Evolutionary conservation across 2,113 vertebrate species (phyloP).

Genomic region (Paradoxurus hermaphroditus): DNA sequence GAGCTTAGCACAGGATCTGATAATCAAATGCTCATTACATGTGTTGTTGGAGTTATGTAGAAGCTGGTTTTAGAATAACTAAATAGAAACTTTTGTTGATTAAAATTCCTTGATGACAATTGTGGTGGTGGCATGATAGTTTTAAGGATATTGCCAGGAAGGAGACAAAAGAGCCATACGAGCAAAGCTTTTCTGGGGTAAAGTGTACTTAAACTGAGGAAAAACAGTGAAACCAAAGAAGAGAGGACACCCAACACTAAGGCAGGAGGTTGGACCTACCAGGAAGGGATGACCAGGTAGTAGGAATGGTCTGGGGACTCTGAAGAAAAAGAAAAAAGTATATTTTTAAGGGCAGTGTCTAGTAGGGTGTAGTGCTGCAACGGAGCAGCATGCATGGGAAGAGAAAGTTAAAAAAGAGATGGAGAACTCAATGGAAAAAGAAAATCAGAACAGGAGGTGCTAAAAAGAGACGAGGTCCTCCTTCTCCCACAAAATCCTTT

Average conservation of each 20-base stretch:
- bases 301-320: neutral
- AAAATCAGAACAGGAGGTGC: neutral
- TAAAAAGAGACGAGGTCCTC: neutral
- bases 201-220: neutral
- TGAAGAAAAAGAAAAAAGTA: neutral
- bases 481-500: neutral
- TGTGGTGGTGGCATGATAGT: neutral
- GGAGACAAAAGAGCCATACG: neutral
- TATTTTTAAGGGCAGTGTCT: neutral
- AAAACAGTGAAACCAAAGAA: slow-evolving; percentile 13
- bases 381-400: too few relatives aligned
- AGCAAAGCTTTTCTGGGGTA: neutral
- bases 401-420: neutral
- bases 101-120: neutral
- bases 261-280: neutral
- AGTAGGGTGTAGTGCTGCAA: neutral
- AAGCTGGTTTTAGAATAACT: neutral
- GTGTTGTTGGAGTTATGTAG: neutral
- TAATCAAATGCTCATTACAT: neutral
- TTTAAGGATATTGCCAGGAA: neutral
- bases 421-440: neutral
- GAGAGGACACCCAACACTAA: neutral
- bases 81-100: neutral
- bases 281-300: neutral
- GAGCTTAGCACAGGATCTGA: neutral